Conservation (phyloP, 2,113 vertebrate genomes). For the Naja naja region DNA sequence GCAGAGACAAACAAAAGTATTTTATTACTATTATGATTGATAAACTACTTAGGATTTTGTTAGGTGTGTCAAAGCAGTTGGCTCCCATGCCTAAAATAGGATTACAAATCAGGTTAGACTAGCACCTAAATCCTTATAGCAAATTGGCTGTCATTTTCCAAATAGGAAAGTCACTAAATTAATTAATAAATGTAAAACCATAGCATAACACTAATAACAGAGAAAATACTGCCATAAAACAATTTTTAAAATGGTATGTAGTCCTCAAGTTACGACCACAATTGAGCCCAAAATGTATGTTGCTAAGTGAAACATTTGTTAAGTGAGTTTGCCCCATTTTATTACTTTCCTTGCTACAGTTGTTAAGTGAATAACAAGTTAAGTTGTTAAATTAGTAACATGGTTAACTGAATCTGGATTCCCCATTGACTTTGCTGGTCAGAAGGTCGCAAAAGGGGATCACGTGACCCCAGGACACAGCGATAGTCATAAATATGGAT, state of each 20-base stretch:
- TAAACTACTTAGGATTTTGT: background rate
- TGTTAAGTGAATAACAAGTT: no score
- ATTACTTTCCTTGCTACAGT: no score
- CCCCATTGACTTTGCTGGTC: no score
- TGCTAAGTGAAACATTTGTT: no score
- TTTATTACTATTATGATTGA: background rate
- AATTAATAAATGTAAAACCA: background rate
- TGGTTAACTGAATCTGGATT: no score
- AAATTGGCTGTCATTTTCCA: background rate
- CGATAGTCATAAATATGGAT: no score
- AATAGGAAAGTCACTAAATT: background rate
- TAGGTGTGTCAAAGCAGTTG: background rate
- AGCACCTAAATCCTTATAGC: background rate
- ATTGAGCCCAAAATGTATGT: no score
- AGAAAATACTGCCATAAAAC: background rate
- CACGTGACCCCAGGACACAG: no score
- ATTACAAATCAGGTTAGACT: background rate
- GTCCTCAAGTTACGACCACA: no score
- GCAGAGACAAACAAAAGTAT: background rate
- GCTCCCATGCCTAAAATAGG: background rate
- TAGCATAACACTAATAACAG: background rate
- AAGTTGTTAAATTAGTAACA: no score
- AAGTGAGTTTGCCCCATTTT: no score
- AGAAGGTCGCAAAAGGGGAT: no score
- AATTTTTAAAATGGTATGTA: background rate